Conservation (phyloP, 2,888 invertebrate species). For the Dimorphilus gyrociliatus region DNA sequence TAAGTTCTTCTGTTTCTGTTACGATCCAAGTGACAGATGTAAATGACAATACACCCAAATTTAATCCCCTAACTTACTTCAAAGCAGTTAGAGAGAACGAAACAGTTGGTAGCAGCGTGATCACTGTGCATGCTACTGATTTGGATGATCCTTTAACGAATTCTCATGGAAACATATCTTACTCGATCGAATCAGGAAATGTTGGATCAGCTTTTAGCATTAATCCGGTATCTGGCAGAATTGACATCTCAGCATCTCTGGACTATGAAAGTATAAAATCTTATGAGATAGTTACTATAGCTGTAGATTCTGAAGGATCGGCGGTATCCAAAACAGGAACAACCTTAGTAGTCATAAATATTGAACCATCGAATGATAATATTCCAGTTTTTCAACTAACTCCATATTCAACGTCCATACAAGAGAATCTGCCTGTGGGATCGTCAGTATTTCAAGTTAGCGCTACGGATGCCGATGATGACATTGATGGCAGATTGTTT, state of each 20-base stretch:
- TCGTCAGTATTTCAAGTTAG: no score
- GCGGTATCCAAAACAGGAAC: neutral
- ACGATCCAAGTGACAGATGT: constrained; percentile 18
- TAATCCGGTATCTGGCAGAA: no score
- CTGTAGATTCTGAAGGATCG: neutral
- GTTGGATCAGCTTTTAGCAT: neutral
- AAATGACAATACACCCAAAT: constrained; percentile 24
- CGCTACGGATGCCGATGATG: constrained; percentile 14
- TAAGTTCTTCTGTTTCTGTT: constrained; percentile 14
- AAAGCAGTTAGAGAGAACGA: no score
- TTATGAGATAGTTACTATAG: neutral
- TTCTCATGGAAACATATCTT: constrained; percentile 15
- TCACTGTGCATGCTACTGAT: constrained; percentile 20
- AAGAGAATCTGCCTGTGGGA: no score
- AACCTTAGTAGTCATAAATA: no score
- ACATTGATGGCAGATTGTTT: constrained; percentile 11
- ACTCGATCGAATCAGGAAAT: constrained; percentile 7
- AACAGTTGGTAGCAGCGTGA: constrained; percentile 13
- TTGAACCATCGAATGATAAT: no score
- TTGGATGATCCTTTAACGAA: constrained; percentile 17
- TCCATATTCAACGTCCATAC: no score
- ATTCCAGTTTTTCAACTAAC: no score
- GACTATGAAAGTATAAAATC: neutral
- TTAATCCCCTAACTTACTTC: constrained; percentile 13
- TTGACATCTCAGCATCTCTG: no score